Conservation (phyloP, 2,113 vertebrate genomes). For the Anser brachyrhynchus region DNA sequence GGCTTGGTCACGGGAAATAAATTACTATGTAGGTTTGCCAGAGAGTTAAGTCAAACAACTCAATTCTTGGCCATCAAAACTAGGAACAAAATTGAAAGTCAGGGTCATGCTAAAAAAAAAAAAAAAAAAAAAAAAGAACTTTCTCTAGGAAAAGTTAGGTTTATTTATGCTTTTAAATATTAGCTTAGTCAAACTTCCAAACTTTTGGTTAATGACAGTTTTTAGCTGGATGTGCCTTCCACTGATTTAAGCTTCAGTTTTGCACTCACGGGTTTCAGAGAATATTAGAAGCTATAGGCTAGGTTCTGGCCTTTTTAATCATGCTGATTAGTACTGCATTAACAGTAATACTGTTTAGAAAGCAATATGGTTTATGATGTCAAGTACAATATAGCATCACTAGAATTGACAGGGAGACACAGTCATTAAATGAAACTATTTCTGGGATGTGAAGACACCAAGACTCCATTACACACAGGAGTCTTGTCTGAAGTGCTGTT, state of each 20-base stretch:
- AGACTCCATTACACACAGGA: not conserved
- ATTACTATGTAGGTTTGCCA: conserved; percentile 41
- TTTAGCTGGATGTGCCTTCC: not conserved
- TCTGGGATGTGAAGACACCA: not conserved
- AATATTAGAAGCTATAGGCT: not conserved
- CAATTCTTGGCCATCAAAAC: conserved; percentile 33
- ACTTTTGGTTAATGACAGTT: not conserved
- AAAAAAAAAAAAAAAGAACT: not conserved
- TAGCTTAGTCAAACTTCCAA: not conserved
- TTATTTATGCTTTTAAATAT: not conserved
- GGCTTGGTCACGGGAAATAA: conserved; percentile 34
- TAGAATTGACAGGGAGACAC: not conserved
- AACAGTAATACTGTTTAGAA: not conserved
- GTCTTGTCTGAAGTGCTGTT: not conserved
- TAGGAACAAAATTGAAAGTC: conserved; percentile 5
- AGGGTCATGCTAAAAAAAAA: not conserved
- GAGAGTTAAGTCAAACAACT: conserved; percentile 20
- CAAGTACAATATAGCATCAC: not conserved
- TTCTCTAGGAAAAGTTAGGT: not conserved
- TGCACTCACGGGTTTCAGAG: not conserved
- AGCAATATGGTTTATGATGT: not conserved
- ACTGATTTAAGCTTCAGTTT: not conserved
- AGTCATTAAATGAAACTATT: not conserved
- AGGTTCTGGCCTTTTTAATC: not conserved
- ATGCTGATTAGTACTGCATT: not conserved